These are phyloP conservation scores for Brachyopa scutellaris DNA, from an alignment of 2,888 invertebrate species.

Conservation along the genomic window DNA sequence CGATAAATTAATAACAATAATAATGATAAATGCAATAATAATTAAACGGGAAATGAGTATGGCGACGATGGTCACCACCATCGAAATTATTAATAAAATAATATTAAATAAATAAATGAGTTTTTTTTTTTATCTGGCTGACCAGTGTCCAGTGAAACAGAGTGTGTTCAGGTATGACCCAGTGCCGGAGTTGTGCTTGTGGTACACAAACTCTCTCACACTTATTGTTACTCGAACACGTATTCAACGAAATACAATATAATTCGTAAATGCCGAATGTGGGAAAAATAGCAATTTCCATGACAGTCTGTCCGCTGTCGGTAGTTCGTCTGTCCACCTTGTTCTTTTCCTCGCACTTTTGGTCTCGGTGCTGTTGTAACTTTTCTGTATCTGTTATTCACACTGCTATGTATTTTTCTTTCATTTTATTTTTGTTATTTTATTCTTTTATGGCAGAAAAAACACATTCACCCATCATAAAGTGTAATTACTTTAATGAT, in stretches of 20 bases:
- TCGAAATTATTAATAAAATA: constrained; percentile 28
- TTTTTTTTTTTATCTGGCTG: constrained; percentile 51
- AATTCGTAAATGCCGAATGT: constrained; percentile 57
- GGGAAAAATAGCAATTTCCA: constrained; percentile 61
- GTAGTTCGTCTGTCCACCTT: too few relatives aligned
- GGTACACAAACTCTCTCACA: too few relatives aligned
- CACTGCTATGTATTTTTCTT: constrained; percentile 35
- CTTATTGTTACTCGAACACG: too few relatives aligned
- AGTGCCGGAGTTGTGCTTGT: constrained; percentile 15
- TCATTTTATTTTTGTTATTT: constrained; percentile 33
- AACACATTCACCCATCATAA: constrained; percentile 74
- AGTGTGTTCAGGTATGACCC: constrained; percentile 18
- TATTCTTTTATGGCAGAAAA: constrained; percentile 57
- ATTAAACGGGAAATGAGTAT: constrained; percentile 38
- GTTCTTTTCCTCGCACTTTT: constrained; percentile 40
- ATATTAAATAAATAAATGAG: constrained; percentile 63
- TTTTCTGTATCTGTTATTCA: constrained; percentile 37
- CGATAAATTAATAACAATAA: constrained; percentile 62
- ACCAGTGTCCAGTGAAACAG: background rate
- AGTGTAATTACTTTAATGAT: constrained; percentile 76
- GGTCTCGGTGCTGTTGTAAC: constrained; percentile 36
- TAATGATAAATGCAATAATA: constrained; percentile 51
- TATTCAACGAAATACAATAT: constrained; percentile 32
- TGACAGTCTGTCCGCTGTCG: constrained; percentile 44
- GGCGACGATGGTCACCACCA: background rate